A percentile compares a stretch with the other conserved stretches of the same genome.
phyloP scores from a whole-genome alignment of 2,113 vertebrate genomes.

The Hucho hucho region DNA sequence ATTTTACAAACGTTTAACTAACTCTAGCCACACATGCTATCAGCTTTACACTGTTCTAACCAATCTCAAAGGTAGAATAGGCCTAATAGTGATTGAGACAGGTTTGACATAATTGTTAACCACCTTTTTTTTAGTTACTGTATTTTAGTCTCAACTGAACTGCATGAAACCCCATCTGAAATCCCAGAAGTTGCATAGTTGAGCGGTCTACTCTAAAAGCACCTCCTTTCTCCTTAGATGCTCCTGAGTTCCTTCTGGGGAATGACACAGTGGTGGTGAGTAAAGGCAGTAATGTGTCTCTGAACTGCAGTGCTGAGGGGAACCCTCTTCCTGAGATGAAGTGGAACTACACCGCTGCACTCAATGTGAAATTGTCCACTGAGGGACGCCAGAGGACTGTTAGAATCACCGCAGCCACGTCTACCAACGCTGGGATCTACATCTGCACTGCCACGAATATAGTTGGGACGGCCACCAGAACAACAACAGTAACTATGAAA shows the following conservation, averaged over 20 bases:
- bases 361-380: slow-evolving; percentile 21
- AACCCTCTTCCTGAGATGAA: slow-evolving; percentile 42
- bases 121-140: background rate
- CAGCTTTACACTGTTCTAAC: too few species aligned
- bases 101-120: too few species aligned
- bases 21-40: too few species aligned
- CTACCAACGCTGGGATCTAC: slow-evolving; percentile 52
- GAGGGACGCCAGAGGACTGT: slow-evolving; percentile 28
- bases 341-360: slow-evolving; percentile 17
- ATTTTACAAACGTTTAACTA: background rate
- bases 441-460: slow-evolving; percentile 62
- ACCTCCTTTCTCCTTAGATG: slow-evolving; percentile 42
- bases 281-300: slow-evolving; percentile 10
- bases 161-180: background rate
- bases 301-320: slow-evolving; percentile 57
- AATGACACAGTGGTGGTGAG: background rate
- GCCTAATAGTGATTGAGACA: too few species aligned
- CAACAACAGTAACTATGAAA: slow-evolving; percentile 30
- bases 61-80: too few species aligned
- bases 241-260: slow-evolving; percentile 18
- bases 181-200: background rate
- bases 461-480: slow-evolving; percentile 32
- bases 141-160: background rate
- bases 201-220: background rate
- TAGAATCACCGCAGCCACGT: slow-evolving; percentile 50